Evolutionary conservation across 2,113 vertebrate species (phyloP), one percentile per base, ranked within the genome.

Genomic region (Panurus biarmicus): DNA sequence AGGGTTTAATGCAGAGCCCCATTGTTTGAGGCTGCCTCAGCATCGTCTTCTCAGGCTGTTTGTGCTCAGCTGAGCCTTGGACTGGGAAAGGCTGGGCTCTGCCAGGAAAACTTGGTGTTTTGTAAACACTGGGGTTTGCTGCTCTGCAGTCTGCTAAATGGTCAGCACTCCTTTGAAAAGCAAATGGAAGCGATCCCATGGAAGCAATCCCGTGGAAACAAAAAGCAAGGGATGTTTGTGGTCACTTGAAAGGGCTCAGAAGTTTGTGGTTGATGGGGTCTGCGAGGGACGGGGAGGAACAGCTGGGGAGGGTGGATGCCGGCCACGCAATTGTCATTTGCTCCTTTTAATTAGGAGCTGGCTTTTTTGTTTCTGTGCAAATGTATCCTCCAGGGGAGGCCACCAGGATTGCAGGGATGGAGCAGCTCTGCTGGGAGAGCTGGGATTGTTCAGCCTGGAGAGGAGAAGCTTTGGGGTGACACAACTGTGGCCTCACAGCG

Each of bases 81-180:
- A 66, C 64, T 40, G 22, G 62, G 23, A 36, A 65, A 0, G 6
- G 31, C 58, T 7, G n/a, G 50, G 83, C 44, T 70, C 14, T 95
- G 94, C 95, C 92, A 93, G 94, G 87, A 86, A 85, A 84, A 67
- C 24, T 77, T 3, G 24, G 79, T 86, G 85, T 93, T 94, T 89
- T 66, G 79, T 94, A 95, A 96, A 96, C 87, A 79, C 72, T 76
- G 69, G 74, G 56, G 11, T 76, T 48, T 79, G 82, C 93, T 67
- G 79, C 60, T 80, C 71, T 62, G 60, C 87, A 77, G 40, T 60
- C 88, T 90, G 87, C 74, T 87, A 7, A 58, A 85, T 51, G 92
- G 89, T 93, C 96, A 96, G 92, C 85, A 6, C 89, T 73, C 19
- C 74, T 89, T 66, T 84, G 79, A 6, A 73, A 77, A 84, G 71